These are phyloP conservation scores for Stictocephala bisonia DNA, from an alignment of 2,888 invertebrate genomes.

Conservation along the genomic window DNA sequence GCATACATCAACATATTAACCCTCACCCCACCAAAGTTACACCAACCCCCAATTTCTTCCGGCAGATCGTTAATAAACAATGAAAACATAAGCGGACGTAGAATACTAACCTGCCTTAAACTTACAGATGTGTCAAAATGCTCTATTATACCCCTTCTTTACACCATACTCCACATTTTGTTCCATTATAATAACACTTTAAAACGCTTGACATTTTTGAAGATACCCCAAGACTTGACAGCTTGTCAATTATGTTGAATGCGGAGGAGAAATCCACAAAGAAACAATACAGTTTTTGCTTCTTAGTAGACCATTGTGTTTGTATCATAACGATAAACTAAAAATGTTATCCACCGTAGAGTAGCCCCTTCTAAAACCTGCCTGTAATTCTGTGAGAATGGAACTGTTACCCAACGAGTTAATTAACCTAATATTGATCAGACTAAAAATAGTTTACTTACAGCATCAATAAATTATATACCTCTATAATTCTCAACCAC, in stretches of 20 bases:
- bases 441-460: background rate
- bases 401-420: background rate
- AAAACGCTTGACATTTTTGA: conserved; percentile 45
- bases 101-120: conserved; percentile 50
- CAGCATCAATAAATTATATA: background rate
- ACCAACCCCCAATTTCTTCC: conserved; percentile 14
- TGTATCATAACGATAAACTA: conserved; percentile 43
- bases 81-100: conserved; percentile 49
- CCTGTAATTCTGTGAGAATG: conserved; percentile 50
- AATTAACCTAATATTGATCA: background rate
- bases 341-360: conserved; percentile 51
- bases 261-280: conserved; percentile 50
- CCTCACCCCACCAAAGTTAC: conserved; percentile 39
- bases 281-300: conserved; percentile 48
- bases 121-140: conserved; percentile 38
- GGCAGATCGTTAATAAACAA: conserved; percentile 37
- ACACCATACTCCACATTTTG: conserved; percentile 39
- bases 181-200: conserved; percentile 18
- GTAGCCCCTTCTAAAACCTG: conserved; percentile 49
- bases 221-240: conserved; percentile 39
- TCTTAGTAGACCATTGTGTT: conserved; percentile 32
- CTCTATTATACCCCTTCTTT: conserved; percentile 34
- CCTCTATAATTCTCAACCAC: background rate
- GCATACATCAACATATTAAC: conserved; percentile 52
- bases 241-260: conserved; percentile 50